A percentile compares a stretch with the other conserved stretches of the same genome.
These are phyloP conservation scores for Timema cristinae DNA, from an alignment of 2,888 invertebrate species.

Conservation along the genomic window DNA sequence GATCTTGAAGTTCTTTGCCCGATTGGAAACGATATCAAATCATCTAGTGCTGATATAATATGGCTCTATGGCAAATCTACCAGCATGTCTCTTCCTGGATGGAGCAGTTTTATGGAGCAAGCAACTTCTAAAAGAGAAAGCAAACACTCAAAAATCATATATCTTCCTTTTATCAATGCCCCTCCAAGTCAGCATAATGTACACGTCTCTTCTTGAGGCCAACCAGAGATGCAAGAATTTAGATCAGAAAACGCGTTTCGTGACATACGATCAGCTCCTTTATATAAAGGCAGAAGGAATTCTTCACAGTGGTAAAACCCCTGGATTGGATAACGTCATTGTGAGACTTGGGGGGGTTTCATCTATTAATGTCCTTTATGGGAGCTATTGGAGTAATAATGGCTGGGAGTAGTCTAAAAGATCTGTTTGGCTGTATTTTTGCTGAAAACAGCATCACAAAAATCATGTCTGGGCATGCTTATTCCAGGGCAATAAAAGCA, in stretches of 20 bases:
- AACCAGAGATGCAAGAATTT: constrained; percentile 31
- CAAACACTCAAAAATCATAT: constrained; percentile 19
- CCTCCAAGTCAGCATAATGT: constrained; percentile 32
- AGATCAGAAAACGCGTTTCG: constrained; percentile 33
- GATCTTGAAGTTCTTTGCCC: not conserved
- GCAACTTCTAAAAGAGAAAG: constrained; percentile 23
- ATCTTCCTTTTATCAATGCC: constrained; percentile 28
- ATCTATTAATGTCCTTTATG: constrained; percentile 28
- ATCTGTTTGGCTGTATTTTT: constrained; percentile 15
- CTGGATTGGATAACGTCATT: constrained; percentile 27
- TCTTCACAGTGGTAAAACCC: constrained; percentile 32
- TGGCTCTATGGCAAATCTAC: constrained; percentile 31
- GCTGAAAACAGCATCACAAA: constrained; percentile 16
- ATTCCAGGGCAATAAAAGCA: constrained; percentile 17
- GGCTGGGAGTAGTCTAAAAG: constrained; percentile 21
- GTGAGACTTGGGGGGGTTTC: constrained; percentile 31
- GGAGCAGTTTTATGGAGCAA: constrained; percentile 34
- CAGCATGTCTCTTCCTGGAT: constrained; percentile 26
- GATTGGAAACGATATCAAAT: not conserved
- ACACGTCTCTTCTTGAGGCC: constrained; percentile 30
- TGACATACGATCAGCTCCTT: constrained; percentile 40
- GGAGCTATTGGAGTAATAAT: constrained; percentile 25
- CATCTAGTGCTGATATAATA: not conserved
- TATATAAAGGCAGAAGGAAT: constrained; percentile 39
- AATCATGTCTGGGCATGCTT: constrained; percentile 17